Conservation (phyloP, 2,888 invertebrate species). For the Lissonota sp. region DNA sequence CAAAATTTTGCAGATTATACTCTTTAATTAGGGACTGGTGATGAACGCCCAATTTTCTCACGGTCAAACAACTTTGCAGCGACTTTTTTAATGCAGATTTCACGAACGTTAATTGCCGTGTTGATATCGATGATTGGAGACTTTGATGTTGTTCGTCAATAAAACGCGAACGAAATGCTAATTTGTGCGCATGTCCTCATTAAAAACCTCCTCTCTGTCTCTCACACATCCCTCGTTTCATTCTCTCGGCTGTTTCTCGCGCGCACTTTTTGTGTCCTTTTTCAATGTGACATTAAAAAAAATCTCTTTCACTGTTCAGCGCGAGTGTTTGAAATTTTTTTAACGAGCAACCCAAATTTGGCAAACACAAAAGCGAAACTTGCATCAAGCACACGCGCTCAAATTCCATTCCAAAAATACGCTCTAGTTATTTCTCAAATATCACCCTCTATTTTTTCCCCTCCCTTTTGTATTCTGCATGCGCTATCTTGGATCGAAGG, state of each 20-base stretch:
- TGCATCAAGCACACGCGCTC: background rate
- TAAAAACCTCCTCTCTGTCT: conserved; percentile 33
- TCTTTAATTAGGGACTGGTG: too few relatives aligned
- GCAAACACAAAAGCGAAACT: conserved; percentile 7
- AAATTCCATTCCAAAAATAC: too few relatives aligned
- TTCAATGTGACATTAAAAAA: background rate
- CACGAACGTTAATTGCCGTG: too few relatives aligned
- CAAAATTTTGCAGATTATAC: too few relatives aligned
- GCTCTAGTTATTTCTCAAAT: too few relatives aligned
- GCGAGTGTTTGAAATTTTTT: conserved; percentile 23
- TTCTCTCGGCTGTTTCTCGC: background rate
- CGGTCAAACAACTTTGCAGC: too few relatives aligned
- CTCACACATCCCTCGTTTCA: too few relatives aligned
- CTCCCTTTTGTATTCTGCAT: background rate
- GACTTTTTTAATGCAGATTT: too few relatives aligned
- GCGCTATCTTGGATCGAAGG: background rate
- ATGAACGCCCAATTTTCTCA: too few relatives aligned
- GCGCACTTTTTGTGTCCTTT: conserved; percentile 1
- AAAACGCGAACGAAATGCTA: conserved; percentile 51
- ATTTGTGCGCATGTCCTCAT: conserved; percentile 69
- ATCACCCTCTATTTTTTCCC: background rate
- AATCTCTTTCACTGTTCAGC: background rate
- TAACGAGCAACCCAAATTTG: conserved; percentile 36
- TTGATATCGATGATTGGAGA: too few relatives aligned
- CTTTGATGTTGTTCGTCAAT: too few relatives aligned